Conservation (phyloP, 2,113 vertebrate genomes). For the Pimephales promelas region DNA sequence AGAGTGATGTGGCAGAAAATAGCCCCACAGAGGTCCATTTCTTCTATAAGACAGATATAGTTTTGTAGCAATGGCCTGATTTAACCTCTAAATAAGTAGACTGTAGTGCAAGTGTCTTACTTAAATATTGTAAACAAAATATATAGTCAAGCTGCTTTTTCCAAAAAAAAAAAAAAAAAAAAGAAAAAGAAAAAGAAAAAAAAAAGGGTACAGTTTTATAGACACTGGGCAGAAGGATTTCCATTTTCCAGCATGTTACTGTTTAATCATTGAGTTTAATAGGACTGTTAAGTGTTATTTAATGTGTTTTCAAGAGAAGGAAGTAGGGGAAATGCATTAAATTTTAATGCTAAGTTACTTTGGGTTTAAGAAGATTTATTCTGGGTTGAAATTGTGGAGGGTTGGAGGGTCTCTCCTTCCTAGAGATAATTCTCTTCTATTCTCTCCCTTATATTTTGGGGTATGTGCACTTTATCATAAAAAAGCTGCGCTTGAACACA, state of each 20-base stretch:
- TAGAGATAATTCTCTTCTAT: too few relatives aligned
- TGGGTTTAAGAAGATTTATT: background rate
- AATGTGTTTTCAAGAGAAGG: background rate
- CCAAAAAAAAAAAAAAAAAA: too few relatives aligned
- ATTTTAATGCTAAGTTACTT: background rate
- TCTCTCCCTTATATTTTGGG: background rate
- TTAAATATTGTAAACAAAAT: too few relatives aligned
- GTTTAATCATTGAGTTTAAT: too few relatives aligned
- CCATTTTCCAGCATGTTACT: background rate
- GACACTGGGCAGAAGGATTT: background rate
- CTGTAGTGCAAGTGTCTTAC: slow-evolving; percentile 2
- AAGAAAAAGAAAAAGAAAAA: slow-evolving; percentile 37
- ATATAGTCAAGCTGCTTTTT: background rate
- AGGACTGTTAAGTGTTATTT: background rate
- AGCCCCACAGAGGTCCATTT: slow-evolving; percentile 58
- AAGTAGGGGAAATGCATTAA: background rate
- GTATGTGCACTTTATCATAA: background rate
- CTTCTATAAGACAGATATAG: slow-evolving; percentile 54
- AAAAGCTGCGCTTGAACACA: too few relatives aligned
- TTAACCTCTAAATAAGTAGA: slow-evolving; percentile 21
- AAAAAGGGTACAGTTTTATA: background rate
- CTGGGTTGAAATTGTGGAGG: background rate
- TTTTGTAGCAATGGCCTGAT: slow-evolving; percentile 36
- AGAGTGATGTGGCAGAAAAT: slow-evolving; percentile 58
- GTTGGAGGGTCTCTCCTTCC: too few relatives aligned